Evolutionary conservation across 2,888 invertebrate genomes (phyloP).

Genomic region (Hoplodrina blanda): DNA sequence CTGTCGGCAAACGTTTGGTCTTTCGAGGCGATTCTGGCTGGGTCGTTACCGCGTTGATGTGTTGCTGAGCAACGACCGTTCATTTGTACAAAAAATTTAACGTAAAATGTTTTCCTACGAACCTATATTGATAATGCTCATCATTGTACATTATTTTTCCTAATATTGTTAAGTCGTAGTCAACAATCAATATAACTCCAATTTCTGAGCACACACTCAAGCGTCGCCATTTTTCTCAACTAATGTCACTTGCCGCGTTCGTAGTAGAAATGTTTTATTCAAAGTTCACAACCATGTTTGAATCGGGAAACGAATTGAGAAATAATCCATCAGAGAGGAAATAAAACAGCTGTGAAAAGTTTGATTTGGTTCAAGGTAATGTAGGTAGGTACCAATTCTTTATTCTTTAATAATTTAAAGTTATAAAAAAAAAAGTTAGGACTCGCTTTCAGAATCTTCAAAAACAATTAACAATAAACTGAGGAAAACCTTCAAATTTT

Average conservation of each 20-base stretch:
- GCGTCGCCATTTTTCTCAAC: slow-evolving; percentile 50
- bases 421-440: neutral
- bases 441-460: neutral
- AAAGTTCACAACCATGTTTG: slow-evolving; percentile 40
- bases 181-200: slow-evolving; percentile 25
- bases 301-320: slow-evolving; percentile 45
- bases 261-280: slow-evolving; percentile 56
- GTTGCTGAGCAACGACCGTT: no score
- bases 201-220: slow-evolving; percentile 17
- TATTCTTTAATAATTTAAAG: neutral
- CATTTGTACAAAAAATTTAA: no score
- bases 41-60: no score
- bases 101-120: no score
- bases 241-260: slow-evolving; percentile 53
- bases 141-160: neutral
- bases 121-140: no score
- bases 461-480: neutral
- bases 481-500: neutral
- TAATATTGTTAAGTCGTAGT: neutral
- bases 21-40: no score
- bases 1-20: no score
- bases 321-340: slow-evolving; percentile 37
- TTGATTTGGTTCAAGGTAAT: neutral
- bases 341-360: slow-evolving; percentile 28
- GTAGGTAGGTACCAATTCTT: neutral